A percentile compares a stretch with the other conserved stretches of the same genome.
Conservation (phyloP, 1,140 invertebrate genomes). For the Drosophila subpulchrella region DNA sequence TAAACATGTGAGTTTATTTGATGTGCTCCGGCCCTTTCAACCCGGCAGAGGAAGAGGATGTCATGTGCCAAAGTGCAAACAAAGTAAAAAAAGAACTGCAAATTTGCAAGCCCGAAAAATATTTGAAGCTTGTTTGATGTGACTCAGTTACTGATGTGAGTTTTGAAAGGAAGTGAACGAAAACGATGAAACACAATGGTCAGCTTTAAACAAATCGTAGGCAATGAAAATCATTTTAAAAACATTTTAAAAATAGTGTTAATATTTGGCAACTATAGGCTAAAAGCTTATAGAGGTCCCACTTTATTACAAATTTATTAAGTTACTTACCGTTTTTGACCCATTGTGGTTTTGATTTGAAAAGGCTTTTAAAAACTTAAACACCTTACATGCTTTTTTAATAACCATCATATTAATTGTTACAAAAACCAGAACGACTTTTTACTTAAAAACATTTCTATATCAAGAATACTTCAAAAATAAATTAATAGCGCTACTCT, state of each 20-base stretch:
- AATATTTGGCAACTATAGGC: background rate
- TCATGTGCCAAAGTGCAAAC: constrained; percentile 43
- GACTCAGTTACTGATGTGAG: constrained; percentile 25
- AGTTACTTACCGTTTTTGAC: too few relatives aligned
- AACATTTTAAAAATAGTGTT: background rate
- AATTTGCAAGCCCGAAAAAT: constrained; percentile 11
- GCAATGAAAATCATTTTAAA: background rate
- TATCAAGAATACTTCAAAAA: too few relatives aligned
- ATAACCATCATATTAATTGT: too few relatives aligned
- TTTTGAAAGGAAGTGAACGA: background rate
- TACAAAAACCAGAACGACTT: too few relatives aligned
- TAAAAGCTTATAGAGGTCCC: too few relatives aligned
- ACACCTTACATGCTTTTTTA: too few relatives aligned
- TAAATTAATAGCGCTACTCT: too few relatives aligned
- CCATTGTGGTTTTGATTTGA: too few relatives aligned
- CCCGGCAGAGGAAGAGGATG: constrained; percentile 22
- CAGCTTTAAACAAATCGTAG: background rate
- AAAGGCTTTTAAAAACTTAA: too few relatives aligned
- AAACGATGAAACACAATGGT: background rate
- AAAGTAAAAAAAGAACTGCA: constrained; percentile 28
- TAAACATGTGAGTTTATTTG: constrained; percentile 77
- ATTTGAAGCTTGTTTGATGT: constrained; percentile 36
- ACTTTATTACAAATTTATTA: too few relatives aligned
- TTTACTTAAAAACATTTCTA: too few relatives aligned
- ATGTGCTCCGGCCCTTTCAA: constrained; percentile 35